Evolutionary conservation across 1,140 invertebrate species (phyloP), one percentile per base, ranked within the genome.

Genomic region (Dendroctonus valens): DNA sequence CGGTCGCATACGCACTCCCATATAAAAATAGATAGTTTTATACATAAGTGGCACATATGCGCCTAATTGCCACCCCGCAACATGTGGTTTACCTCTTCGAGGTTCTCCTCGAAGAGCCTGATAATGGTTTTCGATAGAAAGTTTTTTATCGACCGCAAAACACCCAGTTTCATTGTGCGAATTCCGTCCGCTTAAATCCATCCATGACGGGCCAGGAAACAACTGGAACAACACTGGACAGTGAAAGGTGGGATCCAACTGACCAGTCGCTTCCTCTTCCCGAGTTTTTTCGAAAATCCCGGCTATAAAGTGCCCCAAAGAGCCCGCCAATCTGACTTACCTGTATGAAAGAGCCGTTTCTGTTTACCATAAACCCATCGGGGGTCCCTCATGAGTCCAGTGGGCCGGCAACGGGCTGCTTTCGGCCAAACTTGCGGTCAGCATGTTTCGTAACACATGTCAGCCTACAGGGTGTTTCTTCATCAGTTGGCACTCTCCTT

Each of bases 351-450:
- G 7, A 53, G 54, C 59, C 52, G 65, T 67, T 67, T 67, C 59
- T 60, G 52, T 67, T 67, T 67, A 67, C 65, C 65, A 59, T 67
- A 26, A 26, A 67, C 39, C 52, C 48, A 67, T 55, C 65, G 59
- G 41, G 57, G 65, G 65, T 38, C 65, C 65, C 58, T 60, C 38
- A 60, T 67, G 12, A 37, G 11, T 3, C 41, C 63, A 59, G 61
- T 63, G 61, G 61, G 11, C 6, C 15, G 9, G 38, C 0, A 7
- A n/a, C 9, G 42, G 15, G 14, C 14, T 5, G 11, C 15, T 7
- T 14, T 11, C 40, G 41, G 12, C 14, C 11, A 7, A 42, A 62
- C 11, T 50, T 38, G 26, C 40, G 5, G 14, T 49, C 38, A 6
- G 37, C 39, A 38, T 5, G 42, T 44, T 46, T 9, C 12, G 7